Conservation (phyloP, 2,888 invertebrate species). For the Lagria hirta region DNA sequence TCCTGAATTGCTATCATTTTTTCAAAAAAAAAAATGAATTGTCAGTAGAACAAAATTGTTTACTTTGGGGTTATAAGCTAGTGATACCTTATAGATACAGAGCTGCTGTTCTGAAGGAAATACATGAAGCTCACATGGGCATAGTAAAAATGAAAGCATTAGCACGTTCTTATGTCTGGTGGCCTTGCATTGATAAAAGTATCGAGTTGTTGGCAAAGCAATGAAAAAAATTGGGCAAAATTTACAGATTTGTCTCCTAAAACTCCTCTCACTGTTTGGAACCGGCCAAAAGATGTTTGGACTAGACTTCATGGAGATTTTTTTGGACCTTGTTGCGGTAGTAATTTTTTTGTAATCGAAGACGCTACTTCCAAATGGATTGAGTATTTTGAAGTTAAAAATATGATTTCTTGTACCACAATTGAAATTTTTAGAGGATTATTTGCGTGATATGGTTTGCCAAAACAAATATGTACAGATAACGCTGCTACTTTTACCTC, state of each 20-base stretch:
- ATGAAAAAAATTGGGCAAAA: neutral
- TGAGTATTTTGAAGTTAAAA: constrained; percentile 1
- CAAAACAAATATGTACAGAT: constrained; percentile 6
- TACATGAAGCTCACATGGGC: constrained; percentile 6
- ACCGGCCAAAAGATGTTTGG: neutral
- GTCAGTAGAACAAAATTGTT: constrained; percentile 4
- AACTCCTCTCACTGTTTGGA: constrained; percentile 2
- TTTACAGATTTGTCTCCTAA: neutral
- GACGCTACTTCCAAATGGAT: constrained; percentile 4
- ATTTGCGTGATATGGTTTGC: constrained; percentile 2
- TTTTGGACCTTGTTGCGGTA: constrained; percentile 3
- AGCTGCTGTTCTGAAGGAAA: neutral
- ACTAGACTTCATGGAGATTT: neutral
- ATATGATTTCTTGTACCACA: neutral
- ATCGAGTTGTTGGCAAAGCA: neutral
- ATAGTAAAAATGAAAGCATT: constrained; percentile 5
- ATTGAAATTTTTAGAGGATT: neutral
- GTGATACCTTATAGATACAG: constrained; percentile 1
- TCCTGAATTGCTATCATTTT: neutral
- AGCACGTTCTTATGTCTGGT: constrained; percentile 9
- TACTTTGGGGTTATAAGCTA: constrained; percentile 2
- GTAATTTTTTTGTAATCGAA: constrained; percentile 6
- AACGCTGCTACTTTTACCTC: constrained; percentile 6
- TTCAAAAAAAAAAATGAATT: constrained; percentile 1
- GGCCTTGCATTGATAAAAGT: constrained; percentile 2